These are phyloP conservation scores for Cosmia pyralina DNA, from an alignment of 2,888 invertebrate species.

Conservation along the genomic window DNA sequence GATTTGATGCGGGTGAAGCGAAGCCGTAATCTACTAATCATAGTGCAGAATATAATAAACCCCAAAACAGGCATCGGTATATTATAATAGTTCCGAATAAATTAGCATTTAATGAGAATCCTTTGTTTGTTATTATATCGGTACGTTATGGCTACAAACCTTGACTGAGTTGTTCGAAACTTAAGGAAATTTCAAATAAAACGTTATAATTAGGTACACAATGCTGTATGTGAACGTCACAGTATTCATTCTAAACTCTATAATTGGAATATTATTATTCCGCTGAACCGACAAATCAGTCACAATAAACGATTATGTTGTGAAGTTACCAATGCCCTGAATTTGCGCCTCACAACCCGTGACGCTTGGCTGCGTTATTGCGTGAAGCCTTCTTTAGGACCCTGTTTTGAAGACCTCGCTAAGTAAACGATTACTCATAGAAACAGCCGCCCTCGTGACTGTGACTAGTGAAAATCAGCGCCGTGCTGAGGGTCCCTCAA, in stretches of 20 bases:
- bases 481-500: background rate
- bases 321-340: background rate
- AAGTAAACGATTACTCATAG: background rate
- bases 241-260: background rate
- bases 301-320: background rate
- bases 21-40: background rate
- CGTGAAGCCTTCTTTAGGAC: too few species aligned
- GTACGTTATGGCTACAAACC: constrained; percentile 32
- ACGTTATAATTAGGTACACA: constrained; percentile 9
- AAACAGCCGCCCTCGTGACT: background rate
- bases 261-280: background rate
- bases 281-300: constrained; percentile 5
- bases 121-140: constrained; percentile 37
- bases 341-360: background rate
- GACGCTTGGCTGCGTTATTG: too few species aligned
- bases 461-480: background rate
- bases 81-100: constrained; percentile 34
- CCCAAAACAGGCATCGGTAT: constrained; percentile 15
- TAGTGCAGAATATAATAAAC: constrained; percentile 12
- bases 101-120: constrained; percentile 41
- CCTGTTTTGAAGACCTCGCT: background rate
- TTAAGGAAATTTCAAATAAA: constrained; percentile 39
- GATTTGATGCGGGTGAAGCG: background rate
- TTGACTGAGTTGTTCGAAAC: constrained; percentile 16
- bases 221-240: constrained; percentile 1